These are phyloP conservation scores for Ferrisia virgata DNA, from an alignment of 2,888 invertebrate species.

Conservation along the genomic window DNA sequence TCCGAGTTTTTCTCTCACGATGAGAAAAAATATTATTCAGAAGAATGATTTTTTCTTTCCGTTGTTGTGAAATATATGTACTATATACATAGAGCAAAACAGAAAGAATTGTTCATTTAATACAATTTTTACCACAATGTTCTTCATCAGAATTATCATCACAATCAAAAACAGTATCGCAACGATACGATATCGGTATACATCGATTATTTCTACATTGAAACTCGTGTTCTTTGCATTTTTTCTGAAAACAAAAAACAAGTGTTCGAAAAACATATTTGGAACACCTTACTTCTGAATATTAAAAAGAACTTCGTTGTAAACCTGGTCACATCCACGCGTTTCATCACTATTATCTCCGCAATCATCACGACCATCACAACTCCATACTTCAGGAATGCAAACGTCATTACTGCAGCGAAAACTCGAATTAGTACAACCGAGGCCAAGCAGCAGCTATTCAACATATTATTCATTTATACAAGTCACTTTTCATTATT, in stretches of 20 bases:
- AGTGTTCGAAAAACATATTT: neutral
- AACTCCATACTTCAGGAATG: conserved; percentile 58
- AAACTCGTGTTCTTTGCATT: conserved; percentile 48
- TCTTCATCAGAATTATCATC: conserved; percentile 57
- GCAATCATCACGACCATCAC: conserved; percentile 54
- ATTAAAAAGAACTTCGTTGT: neutral
- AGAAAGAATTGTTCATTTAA: neutral
- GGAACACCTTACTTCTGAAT: neutral
- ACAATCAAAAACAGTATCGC: conserved; percentile 57
- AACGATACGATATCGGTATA: conserved; percentile 49
- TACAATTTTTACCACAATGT: conserved; percentile 50
- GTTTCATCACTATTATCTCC: conserved; percentile 55
- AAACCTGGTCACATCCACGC: conserved; percentile 53
- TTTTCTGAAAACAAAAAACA: neutral
- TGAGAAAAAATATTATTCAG: no score
- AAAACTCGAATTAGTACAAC: neutral
- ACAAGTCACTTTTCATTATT: no score
- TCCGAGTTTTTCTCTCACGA: no score
- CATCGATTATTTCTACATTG: conserved; percentile 51
- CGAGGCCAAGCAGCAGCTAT: neutral
- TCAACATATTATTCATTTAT: no score
- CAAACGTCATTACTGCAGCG: conserved; percentile 59
- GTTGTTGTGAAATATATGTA: no score
- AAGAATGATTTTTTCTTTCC: no score
- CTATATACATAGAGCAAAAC: no score